Conservation (phyloP, 1,140 invertebrate genomes). For the Pseudobourletiella spinata region DNA sequence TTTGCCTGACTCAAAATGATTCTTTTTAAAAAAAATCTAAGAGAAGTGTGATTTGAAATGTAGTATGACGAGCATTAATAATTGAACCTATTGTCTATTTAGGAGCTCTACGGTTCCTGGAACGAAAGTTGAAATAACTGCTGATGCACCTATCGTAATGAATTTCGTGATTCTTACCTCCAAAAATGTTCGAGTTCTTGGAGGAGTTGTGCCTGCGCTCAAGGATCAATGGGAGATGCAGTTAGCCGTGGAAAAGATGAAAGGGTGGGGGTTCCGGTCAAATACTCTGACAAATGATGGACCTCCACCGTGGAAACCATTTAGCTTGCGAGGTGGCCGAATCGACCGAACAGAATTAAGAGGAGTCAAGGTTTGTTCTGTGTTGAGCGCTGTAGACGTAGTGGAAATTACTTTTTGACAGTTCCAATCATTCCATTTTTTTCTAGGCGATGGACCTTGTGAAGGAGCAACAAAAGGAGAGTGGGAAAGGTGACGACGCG, state of each 20-base stretch:
- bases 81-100: neutral
- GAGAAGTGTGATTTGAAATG: no score
- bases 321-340: conserved; percentile 1
- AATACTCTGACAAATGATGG: neutral
- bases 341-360: conserved; percentile 12
- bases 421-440: neutral
- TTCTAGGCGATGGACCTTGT: conserved; percentile 24
- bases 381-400: neutral
- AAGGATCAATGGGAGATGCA: conserved; percentile 22
- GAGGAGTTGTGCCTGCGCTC: conserved; percentile 18
- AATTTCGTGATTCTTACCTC: neutral
- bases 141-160: neutral
- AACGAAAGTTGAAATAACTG: conserved; percentile 3
- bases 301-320: conserved; percentile 24
- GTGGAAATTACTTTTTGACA: no score
- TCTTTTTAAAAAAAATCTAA: no score
- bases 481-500: neutral
- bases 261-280: conserved; percentile 13
- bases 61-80: no score
- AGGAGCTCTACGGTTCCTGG: conserved; percentile 5
- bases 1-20: no score
- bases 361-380: conserved; percentile 18
- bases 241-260: conserved; percentile 4
- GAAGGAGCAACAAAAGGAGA: conserved; percentile 13
- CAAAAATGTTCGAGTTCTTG: conserved; percentile 15